phyloP scores from a whole-genome alignment of 2,797 vertebrate species.

The Muscicapa striata region DNA sequence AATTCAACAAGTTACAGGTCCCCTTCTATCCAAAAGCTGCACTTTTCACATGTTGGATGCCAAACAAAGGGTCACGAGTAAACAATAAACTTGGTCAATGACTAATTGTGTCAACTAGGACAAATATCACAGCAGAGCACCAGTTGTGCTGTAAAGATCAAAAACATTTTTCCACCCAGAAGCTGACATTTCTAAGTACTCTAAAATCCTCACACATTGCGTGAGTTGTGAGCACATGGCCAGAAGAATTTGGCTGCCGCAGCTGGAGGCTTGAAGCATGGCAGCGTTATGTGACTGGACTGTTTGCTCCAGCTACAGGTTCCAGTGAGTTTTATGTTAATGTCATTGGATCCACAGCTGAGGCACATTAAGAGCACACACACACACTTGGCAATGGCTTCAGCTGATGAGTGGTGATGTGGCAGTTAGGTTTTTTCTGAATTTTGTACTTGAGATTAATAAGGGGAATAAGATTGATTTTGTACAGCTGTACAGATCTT shows the following conservation, averaged over 20 bases:
- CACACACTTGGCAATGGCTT: not conserved
- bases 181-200: not conserved
- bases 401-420: not conserved
- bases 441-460: not conserved
- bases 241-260: not conserved
- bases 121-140: not conserved
- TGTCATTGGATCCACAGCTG: not conserved
- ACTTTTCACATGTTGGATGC: not conserved
- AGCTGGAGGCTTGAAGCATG: not conserved
- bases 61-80: not conserved
- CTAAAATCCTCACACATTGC: not conserved
- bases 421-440: not conserved
- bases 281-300: not conserved
- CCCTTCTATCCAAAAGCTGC: not conserved
- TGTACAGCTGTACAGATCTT: not conserved
- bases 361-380: not conserved
- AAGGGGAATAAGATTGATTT: not conserved
- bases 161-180: not conserved
- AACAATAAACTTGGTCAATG: not conserved
- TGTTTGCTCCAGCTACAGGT: not conserved
- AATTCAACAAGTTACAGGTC: not conserved
- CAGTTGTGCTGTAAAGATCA: not conserved
- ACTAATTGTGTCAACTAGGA: not conserved
- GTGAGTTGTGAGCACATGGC: not conserved
- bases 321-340: not conserved